Evolutionary conservation across 2,888 invertebrate genomes (phyloP).

Genomic region (Phrixothrix hirtus): DNA sequence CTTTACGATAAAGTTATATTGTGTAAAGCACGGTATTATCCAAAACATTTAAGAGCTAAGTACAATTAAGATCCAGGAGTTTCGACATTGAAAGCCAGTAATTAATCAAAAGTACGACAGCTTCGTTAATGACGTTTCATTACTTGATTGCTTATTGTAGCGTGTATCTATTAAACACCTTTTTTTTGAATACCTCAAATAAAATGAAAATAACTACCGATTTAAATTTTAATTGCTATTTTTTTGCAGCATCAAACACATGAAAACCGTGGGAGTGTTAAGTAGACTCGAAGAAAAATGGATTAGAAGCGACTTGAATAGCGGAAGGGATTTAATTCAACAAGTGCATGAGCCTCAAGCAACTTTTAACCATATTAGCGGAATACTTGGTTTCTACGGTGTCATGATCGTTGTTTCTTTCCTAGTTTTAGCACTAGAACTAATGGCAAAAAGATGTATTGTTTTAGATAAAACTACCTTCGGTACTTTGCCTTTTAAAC

Average conservation of each 20-base stretch:
- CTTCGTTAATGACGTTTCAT: too few relatives aligned
- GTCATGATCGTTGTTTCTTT: conserved; percentile 39
- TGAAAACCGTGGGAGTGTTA: conserved; percentile 52
- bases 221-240: neutral
- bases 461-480: too few relatives aligned
- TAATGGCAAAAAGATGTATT: conserved; percentile 19
- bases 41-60: too few relatives aligned
- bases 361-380: conserved; percentile 44
- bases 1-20: too few relatives aligned
- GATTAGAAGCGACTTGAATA: conserved; percentile 39
- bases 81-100: too few relatives aligned
- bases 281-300: conserved; percentile 52
- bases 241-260: conserved; percentile 47
- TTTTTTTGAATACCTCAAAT: neutral
- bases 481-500: too few relatives aligned
- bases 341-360: conserved; percentile 40
- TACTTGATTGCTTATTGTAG: too few relatives aligned
- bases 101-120: too few relatives aligned
- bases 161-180: neutral
- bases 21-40: too few relatives aligned
- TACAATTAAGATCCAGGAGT: too few relatives aligned
- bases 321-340: conserved; percentile 13
- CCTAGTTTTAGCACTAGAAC: conserved; percentile 42
- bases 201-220: neutral
- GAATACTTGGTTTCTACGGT: conserved; percentile 42